Base-by-base conservation (phyloP, 1,140 invertebrate species). In the Drosophila suzukii region DNA sequence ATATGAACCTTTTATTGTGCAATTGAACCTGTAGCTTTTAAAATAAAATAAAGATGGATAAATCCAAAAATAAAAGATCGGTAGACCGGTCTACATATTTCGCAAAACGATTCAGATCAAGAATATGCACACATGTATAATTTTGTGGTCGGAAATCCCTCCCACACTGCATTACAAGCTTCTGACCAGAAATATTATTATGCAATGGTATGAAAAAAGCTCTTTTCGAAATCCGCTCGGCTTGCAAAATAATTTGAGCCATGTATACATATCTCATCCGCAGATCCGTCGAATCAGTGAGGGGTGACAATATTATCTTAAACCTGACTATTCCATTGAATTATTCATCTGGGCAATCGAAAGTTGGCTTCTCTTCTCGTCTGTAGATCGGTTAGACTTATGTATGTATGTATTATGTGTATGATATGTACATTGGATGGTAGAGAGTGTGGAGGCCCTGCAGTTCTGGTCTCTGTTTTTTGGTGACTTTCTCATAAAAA, bases 321-420 rank as follows among this genome's bases (percentile, higher is more conserved):
- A 50, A n/a, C 27, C n/a, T 50, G n/a, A 27, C 49, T 32, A 10
- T 32, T 30, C n/a, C 30, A 34, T 17, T 50, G 30, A 50, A 32
- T 50, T 50, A 50, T 50, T 50, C 47, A 50, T 50, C 27, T 30
- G n/a, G 46, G 46, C 46, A 50, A 50, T 50, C 49, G 49, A 50
- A 50, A 50, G 49, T 50, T 50, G 27, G 30, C 47, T 50, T 50
- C 47, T 50, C 27, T 30, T 32, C 32, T 50, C 13, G 47, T 27
- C 30, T 32, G n/a, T 50, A 50, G 49, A 50, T 32, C 49, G 49
- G 7, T 15, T 50, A 15, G n/a, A 15, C 30, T 34, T 17, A 32
- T 32, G 27, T 15, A 15, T n/a, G n/a, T 49, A 11, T 15, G 43
- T 4, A 17, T 20, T 3, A 13, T 49, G 2, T 27, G 12, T 10